phyloP scores from a whole-genome alignment of 1,140 invertebrate species.

The Scylla paramamosain region DNA sequence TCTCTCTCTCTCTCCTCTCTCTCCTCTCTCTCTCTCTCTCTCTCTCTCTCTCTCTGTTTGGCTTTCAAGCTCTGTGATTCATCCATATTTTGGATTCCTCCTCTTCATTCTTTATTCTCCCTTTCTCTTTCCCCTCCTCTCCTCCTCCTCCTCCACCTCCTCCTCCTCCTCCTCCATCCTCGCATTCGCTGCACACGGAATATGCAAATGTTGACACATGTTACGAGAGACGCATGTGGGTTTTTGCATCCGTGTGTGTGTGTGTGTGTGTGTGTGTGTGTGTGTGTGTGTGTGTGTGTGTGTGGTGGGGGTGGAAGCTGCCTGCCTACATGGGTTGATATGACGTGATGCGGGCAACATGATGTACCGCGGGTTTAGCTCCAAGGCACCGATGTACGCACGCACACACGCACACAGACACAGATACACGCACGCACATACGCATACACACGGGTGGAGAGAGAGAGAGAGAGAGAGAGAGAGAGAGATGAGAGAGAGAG shows the following conservation, averaged over 20 bases:
- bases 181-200: neutral
- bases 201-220: neutral
- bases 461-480: slow-evolving; percentile 34
- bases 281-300: neutral
- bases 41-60: no score
- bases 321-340: no score
- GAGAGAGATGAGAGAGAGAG: slow-evolving; percentile 9
- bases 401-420: neutral
- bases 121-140: neutral
- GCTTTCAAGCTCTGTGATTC: no score
- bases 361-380: no score
- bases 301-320: neutral
- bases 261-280: slow-evolving; percentile 20
- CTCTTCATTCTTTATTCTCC: no score
- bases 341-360: no score
- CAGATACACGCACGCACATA: neutral
- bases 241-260: neutral
- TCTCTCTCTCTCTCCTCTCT: no score
- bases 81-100: no score
- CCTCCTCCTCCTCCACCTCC: neutral
- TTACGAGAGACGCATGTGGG: neutral
- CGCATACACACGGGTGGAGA: neutral
- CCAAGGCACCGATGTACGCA: neutral
- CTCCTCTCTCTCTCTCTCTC: no score
- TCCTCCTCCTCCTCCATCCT: neutral